Evolutionary conservation across 1,140 invertebrate species (phyloP), one percentile per base, ranked within the genome.

Genomic region (Cydia strobilella): DNA sequence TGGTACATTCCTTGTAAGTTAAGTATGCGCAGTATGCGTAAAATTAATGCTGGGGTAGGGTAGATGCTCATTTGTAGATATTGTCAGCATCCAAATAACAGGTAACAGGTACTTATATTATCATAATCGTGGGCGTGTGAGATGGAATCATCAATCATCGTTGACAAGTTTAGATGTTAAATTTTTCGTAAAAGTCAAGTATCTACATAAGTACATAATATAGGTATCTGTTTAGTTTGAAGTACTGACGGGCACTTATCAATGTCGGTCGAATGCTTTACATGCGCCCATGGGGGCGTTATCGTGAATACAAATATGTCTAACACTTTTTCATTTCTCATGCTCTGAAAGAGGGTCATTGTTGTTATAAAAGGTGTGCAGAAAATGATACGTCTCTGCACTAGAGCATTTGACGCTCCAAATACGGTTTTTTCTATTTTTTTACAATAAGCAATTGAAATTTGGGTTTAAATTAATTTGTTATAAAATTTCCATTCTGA

Each of bases 261-360:
- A 77, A 81, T 84, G 79, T 83, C 80, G 81, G 81, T 83, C 83
- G 81, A 80, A 84, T 76, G 79, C 76, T 77, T 73, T 35, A 65
- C 77, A 25, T 59, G 62, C 69, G 73, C 42, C 73, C 73, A 86
- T 86, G 79, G 80, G 82, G 85, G 85, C 80, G 79, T 86, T 86
- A 86, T 86, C 83, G 69, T 51, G 25, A 66, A 31, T 69, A 69
- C n/a, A 42, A 18, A 69, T 18, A 18, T 42, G 9, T 69, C 3
- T 69, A 35, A 69, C 27, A n/a, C 15, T 15, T 18, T n/a, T n/a
- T n/a, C n/a, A n/a, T n/a, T n/a, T n/a, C n/a, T n/a, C n/a, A n/a
- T n/a, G n/a, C n/a, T n/a, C n/a, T n/a, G n/a, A n/a, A n/a, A n/a
- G n/a, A n/a, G n/a, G n/a, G n/a, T n/a, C n/a, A n/a, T n/a, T n/a